Evolutionary conservation across 92 coral and sea anemone genomes (phyloP).

Genomic region (Desmophyllum pertusum): DNA sequence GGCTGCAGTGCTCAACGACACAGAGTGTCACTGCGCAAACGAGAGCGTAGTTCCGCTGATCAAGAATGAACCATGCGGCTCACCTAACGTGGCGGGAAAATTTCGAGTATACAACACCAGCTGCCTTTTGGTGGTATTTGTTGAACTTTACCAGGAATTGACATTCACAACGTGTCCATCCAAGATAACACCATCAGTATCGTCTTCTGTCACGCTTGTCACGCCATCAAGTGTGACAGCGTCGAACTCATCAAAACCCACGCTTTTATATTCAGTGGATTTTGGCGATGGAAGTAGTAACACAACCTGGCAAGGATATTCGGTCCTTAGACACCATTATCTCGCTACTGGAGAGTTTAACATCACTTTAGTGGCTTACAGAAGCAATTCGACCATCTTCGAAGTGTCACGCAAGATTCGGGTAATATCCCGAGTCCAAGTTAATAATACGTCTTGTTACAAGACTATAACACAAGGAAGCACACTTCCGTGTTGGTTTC

Average conservation of each 20-base stretch:
- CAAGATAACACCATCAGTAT: constrained; percentile 6
- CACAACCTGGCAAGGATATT: neutral
- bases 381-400: constrained; percentile 31
- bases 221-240: constrained; percentile 12
- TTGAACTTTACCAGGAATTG: constrained; percentile 36
- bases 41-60: constrained; percentile 18
- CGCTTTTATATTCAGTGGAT: constrained; percentile 35
- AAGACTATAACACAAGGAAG: too few species aligned
- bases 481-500: too few species aligned
- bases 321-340: constrained; percentile 45
- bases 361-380: constrained; percentile 41
- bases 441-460: constrained; percentile 34
- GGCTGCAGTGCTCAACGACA: constrained; percentile 65
- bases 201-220: constrained; percentile 5
- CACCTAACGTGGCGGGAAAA: neutral
- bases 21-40: constrained; percentile 64
- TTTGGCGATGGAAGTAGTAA: constrained; percentile 69
- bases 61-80: constrained; percentile 21
- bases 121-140: constrained; percentile 25
- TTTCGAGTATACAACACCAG: constrained; percentile 54
- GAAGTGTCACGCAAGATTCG: constrained; percentile 53
- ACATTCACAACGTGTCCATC: constrained; percentile 7
- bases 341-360: constrained; percentile 47
- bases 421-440: constrained; percentile 40
- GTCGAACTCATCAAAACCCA: neutral